A percentile compares a stretch with the other conserved stretches of the same genome.
Evolutionary conservation across 2,888 invertebrate genomes (phyloP).

Genomic region (Adineta ricciae): DNA sequence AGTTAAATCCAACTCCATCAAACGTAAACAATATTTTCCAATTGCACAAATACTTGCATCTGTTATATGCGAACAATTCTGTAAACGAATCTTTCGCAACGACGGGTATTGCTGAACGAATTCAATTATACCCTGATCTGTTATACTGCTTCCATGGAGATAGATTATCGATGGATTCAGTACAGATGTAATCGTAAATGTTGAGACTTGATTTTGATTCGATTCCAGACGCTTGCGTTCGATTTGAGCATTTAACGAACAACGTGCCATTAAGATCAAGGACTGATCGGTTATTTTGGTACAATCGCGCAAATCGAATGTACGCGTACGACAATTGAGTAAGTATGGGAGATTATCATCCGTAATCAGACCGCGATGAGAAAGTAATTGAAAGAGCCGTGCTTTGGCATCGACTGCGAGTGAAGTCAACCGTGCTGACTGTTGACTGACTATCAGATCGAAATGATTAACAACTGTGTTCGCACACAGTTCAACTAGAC

Average conservation of each 20-base stretch:
- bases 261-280: neutral
- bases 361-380: neutral
- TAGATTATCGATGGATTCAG: neutral
- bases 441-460: neutral
- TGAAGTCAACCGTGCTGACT: neutral
- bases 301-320: neutral
- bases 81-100: neutral
- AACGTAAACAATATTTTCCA: neutral
- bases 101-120: neutral
- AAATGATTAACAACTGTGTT: neutral
- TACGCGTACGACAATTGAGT: neutral
- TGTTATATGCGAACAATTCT: neutral
- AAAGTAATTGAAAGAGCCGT: neutral
- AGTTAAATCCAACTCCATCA: neutral
- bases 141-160: neutral
- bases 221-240: neutral
- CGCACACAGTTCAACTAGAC: neutral
- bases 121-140: neutral
- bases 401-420: neutral
- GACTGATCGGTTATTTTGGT: neutral
- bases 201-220: neutral
- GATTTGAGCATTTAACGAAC: neutral
- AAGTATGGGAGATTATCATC: neutral
- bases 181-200: neutral
- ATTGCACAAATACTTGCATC: neutral